These are phyloP conservation scores for Cynocephalus volans DNA, from an alignment of 2,113 vertebrate species.

Conservation along the genomic window DNA sequence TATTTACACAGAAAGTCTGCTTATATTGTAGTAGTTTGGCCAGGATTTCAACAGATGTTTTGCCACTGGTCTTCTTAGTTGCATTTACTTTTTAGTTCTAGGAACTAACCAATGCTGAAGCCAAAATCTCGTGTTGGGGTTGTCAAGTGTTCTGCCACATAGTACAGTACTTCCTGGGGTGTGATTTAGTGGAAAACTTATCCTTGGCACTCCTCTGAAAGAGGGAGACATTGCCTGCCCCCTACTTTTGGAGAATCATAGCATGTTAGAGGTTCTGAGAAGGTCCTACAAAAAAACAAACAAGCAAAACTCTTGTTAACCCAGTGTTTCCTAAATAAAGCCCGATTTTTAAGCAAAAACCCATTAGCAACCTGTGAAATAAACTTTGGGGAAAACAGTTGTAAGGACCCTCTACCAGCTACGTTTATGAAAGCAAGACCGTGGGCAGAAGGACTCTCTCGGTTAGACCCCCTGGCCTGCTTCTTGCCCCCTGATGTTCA, in stretches of 20 bases:
- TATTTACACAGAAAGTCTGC: background rate
- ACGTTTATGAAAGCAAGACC: background rate
- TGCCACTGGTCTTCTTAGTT: background rate
- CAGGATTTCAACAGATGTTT: background rate
- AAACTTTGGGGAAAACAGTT: background rate
- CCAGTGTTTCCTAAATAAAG: background rate
- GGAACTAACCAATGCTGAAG: background rate
- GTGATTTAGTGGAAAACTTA: background rate
- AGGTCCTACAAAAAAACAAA: background rate
- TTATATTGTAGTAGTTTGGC: background rate
- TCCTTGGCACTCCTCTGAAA: background rate
- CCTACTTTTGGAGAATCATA: background rate
- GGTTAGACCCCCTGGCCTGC: fast-evolving
- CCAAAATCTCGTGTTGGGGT: background rate
- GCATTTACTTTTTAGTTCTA: background rate
- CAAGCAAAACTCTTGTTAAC: background rate
- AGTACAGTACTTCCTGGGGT: background rate
- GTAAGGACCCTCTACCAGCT: background rate
- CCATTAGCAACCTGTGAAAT: background rate
- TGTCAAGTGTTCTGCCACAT: background rate
- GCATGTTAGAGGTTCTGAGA: background rate
- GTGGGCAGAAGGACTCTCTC: background rate
- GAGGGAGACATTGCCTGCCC: background rate
- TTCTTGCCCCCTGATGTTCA: background rate
- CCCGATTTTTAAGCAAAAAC: background rate